Conservation (phyloP, 2,797 vertebrate species). For the Lerista edwardsae region DNA sequence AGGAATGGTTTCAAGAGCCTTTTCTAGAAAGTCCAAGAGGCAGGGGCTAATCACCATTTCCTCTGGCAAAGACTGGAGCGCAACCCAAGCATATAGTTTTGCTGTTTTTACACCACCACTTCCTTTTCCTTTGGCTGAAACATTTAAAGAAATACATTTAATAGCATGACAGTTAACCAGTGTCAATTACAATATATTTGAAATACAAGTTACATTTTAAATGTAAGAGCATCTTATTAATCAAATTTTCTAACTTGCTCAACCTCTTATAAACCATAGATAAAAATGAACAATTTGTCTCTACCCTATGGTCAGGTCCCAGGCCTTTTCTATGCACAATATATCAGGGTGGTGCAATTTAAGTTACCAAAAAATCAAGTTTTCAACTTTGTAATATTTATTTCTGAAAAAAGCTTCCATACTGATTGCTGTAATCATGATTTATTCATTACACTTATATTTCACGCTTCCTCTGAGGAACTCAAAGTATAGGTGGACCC, state of each 20-base stretch:
- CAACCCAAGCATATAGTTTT: constrained; percentile 97
- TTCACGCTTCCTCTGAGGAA: no score
- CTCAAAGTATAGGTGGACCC: no score
- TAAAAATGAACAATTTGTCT: not conserved
- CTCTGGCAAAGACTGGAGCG: constrained; percentile 95
- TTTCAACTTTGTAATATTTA: not conserved
- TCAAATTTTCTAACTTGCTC: not conserved
- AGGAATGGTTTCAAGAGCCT: constrained; percentile 97
- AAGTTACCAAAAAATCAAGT: not conserved
- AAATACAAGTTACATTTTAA: constrained; percentile 22
- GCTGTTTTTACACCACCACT: constrained; percentile 93
- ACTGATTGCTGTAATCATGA: no score
- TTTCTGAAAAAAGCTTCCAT: no score
- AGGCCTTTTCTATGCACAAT: not conserved
- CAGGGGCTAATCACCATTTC: constrained; percentile 99
- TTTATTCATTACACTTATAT: no score
- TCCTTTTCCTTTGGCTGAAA: constrained; percentile 93
- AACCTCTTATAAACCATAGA: not conserved
- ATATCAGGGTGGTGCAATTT: not conserved
- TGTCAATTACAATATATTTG: constrained; percentile 21
- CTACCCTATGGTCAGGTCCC: not conserved
- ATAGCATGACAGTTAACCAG: constrained; percentile 12
- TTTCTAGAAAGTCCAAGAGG: constrained; percentile 95
- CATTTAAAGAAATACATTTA: constrained; percentile 33
- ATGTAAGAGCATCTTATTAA: constrained; percentile 20